These are phyloP conservation scores for Turritopsis rubra DNA, from an alignment of 30 jellyfish, hydroid and myxozoan genomes.

Conservation along the genomic window DNA sequence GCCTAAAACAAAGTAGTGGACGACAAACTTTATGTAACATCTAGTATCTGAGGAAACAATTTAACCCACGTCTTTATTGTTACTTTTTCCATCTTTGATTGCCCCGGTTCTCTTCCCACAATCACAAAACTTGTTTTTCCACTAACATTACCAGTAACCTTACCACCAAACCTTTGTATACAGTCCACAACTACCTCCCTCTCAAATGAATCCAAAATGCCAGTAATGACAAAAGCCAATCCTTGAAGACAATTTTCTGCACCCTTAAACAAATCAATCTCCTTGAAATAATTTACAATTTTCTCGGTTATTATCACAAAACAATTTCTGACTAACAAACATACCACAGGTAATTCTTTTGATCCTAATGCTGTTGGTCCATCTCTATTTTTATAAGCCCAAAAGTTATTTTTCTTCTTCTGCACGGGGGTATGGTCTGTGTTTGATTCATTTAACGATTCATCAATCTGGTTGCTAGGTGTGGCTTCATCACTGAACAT, in stretches of 20 bases:
- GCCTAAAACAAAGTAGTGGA: slow-evolving; percentile 48
- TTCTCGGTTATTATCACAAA: too few relatives aligned
- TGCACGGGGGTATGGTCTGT: slow-evolving; percentile 30
- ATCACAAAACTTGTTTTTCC: slow-evolving; percentile 70
- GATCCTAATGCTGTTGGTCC: slow-evolving; percentile 94
- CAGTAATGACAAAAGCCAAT: slow-evolving; percentile 86
- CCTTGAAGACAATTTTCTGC: slow-evolving; percentile 86
- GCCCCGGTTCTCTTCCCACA: slow-evolving; percentile 96
- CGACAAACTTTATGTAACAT: too few relatives aligned
- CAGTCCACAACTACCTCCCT: slow-evolving; percentile 74
- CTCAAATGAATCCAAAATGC: slow-evolving; percentile 88
- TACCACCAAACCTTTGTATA: slow-evolving; percentile 85
- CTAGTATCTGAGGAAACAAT: too few relatives aligned
- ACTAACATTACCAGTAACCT: slow-evolving; percentile 81
- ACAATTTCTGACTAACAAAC: too few relatives aligned
- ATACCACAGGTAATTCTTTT: slow-evolving; percentile 81
- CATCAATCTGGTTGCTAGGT: background rate
- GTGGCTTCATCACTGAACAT: background rate
- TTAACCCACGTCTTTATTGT: background rate
- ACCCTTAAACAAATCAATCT: slow-evolving; percentile 63
- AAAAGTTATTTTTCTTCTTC: slow-evolving; percentile 42
- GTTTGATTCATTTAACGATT: background rate
- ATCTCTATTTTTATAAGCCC: slow-evolving; percentile 65
- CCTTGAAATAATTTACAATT: too few relatives aligned
- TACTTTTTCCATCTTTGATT: slow-evolving; percentile 79